phyloP scores from a whole-genome alignment of 2,797 vertebrate genomes.

The Phataginus tricuspis region DNA sequence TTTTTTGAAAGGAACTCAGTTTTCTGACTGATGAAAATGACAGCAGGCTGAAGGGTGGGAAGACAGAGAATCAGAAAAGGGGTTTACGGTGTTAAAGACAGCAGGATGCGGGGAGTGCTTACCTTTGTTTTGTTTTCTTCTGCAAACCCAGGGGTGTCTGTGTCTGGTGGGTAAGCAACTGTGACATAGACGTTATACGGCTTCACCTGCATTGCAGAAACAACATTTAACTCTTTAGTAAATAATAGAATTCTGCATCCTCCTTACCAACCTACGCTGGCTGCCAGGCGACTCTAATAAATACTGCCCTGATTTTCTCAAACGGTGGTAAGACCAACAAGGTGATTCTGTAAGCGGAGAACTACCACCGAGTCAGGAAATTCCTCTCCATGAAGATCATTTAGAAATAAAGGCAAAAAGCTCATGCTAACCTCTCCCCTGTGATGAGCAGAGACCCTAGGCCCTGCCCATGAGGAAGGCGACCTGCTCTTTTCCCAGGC shows the following conservation, averaged over 20 bases:
- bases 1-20: background rate
- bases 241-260: background rate
- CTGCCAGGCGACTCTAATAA: fast-evolving
- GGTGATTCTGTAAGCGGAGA: background rate
- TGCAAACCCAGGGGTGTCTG: slow-evolving; percentile 95
- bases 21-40: background rate
- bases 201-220: slow-evolving; percentile 91
- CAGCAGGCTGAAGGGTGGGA: fast-evolving
- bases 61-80: background rate
- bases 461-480: too few relatives aligned
- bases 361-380: background rate
- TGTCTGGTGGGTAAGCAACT: slow-evolving; percentile 97
- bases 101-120: background rate
- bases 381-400: background rate
- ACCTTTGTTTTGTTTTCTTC: slow-evolving; percentile 97
- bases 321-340: fast-evolving
- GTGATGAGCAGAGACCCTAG: background rate
- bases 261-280: fast-evolving
- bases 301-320: background rate
- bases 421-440: fast-evolving
- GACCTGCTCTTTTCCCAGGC: fast-evolving
- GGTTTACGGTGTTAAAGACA: fast-evolving
- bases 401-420: background rate
- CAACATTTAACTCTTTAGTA: slow-evolving; percentile 16
- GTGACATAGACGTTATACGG: slow-evolving; percentile 98